These are phyloP conservation scores for Gymnosoma rotundatum DNA, from an alignment of 2,888 invertebrate genomes.

Conservation along the genomic window DNA sequence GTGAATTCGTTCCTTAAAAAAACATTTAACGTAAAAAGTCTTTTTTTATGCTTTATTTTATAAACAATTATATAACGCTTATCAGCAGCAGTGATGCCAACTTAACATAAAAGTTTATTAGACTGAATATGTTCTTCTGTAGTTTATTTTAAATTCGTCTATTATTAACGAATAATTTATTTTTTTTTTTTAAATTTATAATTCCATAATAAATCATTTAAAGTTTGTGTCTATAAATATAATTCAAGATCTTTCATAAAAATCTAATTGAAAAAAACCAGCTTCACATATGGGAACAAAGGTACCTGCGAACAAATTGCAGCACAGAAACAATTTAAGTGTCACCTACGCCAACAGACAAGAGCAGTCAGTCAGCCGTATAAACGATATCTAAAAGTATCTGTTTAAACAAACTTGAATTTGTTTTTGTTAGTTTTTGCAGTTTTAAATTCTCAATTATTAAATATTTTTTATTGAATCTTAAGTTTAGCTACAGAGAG, in stretches of 20 bases:
- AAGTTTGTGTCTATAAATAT: conserved; percentile 23
- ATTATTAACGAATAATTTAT: conserved; percentile 4
- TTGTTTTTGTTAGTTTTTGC: too few relatives aligned
- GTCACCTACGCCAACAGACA: conserved; percentile 64
- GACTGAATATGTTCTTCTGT: background rate
- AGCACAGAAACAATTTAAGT: conserved; percentile 19
- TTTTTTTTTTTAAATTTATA: conserved; percentile 23
- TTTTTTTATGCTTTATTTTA: too few relatives aligned
- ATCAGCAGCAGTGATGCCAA: too few relatives aligned
- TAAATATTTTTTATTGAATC: background rate
- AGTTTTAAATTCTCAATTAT: conserved; percentile 20
- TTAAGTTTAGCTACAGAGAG: background rate
- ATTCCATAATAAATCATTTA: conserved; percentile 67
- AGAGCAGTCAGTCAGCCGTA: conserved; percentile 3
- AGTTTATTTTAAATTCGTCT: conserved; percentile 30
- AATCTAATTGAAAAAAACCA: conserved; percentile 38
- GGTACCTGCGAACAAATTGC: conserved; percentile 63
- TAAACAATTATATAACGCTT: too few relatives aligned
- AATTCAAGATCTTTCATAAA: conserved; percentile 52
- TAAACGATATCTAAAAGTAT: conserved; percentile 25
- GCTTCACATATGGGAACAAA: conserved; percentile 42
- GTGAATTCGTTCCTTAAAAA: too few relatives aligned
- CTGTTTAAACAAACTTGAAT: conserved; percentile 28
- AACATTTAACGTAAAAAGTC: too few relatives aligned
- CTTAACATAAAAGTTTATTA: too few relatives aligned